Evolutionary conservation across 2,888 invertebrate species (phyloP), one percentile per base, ranked within the genome.

Genomic region (Stenurella melanura): DNA sequence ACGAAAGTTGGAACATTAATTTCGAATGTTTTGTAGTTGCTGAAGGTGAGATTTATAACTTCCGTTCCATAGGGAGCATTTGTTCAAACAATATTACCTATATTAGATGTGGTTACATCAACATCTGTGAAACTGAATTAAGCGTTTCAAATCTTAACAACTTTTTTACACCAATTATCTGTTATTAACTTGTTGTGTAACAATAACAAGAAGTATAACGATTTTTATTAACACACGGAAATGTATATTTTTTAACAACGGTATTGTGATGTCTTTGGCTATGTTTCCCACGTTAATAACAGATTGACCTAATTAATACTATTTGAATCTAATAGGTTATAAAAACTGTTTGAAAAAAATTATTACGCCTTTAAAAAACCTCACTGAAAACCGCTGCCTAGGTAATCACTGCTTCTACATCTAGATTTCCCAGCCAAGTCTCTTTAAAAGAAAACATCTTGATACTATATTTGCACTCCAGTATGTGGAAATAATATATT

Each of bases 11-110:
- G n/a, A n/a, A n/a, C n/a, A n/a, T n/a, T n/a, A n/a, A n/a, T n/a
- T n/a, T n/a, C n/a, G n/a, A n/a, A n/a, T n/a, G n/a, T n/a, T 15
- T 50, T 50, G 50, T 50, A 50, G 15, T 11, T 50, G 50, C 15
- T 50, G 50, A 50, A 50, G 50, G 38, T 38, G 11, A 50, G 50
- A n/a, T 50, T 50, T 50, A 50, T 50, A 50, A 50, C 50, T 50
- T 50, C 50, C 50, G 50, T 50, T n/a, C 50, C 50, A 12, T 15
- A 15, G 50, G 50, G 50, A 50, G 50, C 50, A 50, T 15, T 12
- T 50, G 2, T 50, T 50, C 12, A 50, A 15, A 9, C 38, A 11
- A 38, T 38, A 38, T 38, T 38, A 10, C n/a, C n/a, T n/a, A n/a
- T 6, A 38, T 38, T 38, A 38, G 38, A 50, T 50, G 11, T 50